A percentile compares a stretch with the other conserved stretches of the same genome.
Evolutionary conservation across 2,797 vertebrate genomes (phyloP).

Genomic region (Scomberomorus guttatus): DNA sequence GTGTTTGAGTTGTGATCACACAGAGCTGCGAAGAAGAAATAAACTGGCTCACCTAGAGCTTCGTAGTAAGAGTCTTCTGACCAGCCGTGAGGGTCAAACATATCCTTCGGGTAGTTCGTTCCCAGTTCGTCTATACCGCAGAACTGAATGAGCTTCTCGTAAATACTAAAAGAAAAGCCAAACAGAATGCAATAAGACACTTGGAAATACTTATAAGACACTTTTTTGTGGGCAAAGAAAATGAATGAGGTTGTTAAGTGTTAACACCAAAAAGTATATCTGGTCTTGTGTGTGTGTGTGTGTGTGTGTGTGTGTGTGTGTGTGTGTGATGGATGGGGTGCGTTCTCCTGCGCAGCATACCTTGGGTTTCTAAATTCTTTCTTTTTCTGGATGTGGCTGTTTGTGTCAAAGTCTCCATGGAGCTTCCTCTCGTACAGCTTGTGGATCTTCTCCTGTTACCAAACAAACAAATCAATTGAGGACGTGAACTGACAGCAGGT

Average conservation of each 20-base stretch:
- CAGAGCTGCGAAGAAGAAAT: not conserved
- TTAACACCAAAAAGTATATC: not conserved
- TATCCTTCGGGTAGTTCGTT: conserved; percentile 99
- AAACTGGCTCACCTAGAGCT: conserved; percentile 85
- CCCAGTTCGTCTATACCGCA: conserved; percentile 97
- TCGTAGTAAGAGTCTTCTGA: conserved; percentile 98
- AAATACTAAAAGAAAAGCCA: conserved; percentile 87
- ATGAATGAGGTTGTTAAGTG: not conserved
- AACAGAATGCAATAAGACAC: not conserved
- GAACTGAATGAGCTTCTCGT: conserved; percentile 98
- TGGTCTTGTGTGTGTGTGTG: not conserved
- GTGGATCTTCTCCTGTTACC: conserved; percentile 93
- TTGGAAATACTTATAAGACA: no score
- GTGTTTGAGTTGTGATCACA: not conserved
- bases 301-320: not conserved
- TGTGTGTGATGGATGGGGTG: not conserved
- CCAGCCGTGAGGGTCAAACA: conserved; percentile 99
- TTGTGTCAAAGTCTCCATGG: conserved; percentile 96
- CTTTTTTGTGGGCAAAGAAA: not conserved
- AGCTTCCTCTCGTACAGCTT: conserved; percentile 95
- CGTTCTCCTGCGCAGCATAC: conserved; percentile 72
- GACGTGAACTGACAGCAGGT: not conserved
- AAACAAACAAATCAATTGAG: conserved; percentile 42
- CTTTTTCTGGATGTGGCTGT: conserved; percentile 97
- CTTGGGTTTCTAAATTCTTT: conserved; percentile 99